A percentile compares a stretch with the other conserved stretches of the same genome.
These are phyloP conservation scores for Ranitomeya imitator DNA, from an alignment of 2,113 vertebrate species.

Conservation along the genomic window DNA sequence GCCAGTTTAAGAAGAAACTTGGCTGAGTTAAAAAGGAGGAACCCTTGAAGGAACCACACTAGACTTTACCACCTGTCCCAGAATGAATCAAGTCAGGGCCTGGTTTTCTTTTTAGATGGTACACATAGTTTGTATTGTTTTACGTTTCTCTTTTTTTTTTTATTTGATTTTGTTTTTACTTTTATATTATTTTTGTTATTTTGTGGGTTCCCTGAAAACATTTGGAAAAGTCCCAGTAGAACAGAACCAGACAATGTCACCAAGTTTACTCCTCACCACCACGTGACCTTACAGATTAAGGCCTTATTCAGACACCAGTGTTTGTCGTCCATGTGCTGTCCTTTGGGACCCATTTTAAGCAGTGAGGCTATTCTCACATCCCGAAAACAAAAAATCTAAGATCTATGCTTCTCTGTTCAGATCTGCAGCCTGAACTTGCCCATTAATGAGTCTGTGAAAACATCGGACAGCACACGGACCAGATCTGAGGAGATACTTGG, in stretches of 20 bases:
- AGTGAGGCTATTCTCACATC: no score
- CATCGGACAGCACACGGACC: no score
- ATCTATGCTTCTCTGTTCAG: no score
- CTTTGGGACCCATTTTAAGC: no score
- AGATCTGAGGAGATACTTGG: no score
- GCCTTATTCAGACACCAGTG: no score
- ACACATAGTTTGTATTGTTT: constrained; percentile 41
- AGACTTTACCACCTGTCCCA: constrained; percentile 12
- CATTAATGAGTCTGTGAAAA: no score
- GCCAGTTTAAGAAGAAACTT: neutral
- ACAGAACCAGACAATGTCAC: neutral
- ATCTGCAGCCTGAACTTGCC: no score
- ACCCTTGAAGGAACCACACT: neutral
- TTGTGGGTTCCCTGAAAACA: neutral
- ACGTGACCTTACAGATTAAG: neutral
- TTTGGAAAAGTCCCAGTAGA: neutral
- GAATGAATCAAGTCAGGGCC: constrained; percentile 1
- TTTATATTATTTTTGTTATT: neutral
- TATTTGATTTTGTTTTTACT: neutral
- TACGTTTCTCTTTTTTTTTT: neutral
- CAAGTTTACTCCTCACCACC: neutral
- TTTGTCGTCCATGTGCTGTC: no score
- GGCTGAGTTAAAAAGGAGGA: neutral
- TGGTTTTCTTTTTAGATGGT: constrained; percentile 25
- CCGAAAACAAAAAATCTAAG: no score